Percentiles rank a stretch among this genome's conserved stretches.
Conservation (phyloP, 2,113 vertebrate species). For the Heterocephalus glaber region DNA sequence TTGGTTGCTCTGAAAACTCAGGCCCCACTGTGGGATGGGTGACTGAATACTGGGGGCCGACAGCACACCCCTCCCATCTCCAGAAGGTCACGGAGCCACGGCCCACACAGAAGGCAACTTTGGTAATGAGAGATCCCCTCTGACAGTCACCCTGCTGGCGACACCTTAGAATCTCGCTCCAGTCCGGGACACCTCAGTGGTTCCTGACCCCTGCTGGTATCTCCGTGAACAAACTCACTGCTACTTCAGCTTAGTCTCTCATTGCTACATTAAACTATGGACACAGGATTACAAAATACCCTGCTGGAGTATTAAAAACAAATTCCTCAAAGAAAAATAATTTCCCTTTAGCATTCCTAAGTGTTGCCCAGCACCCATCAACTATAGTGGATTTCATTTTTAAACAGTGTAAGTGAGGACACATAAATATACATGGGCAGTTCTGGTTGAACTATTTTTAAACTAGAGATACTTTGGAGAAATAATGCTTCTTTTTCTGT, state of each 20-base stretch:
- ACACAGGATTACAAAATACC: not conserved
- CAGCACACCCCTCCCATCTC: not conserved
- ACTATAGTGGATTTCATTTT: not conserved
- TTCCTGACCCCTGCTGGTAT: conserved; percentile 83
- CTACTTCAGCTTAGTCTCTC: not conserved
- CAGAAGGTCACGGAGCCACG: not conserved
- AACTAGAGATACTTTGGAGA: not conserved
- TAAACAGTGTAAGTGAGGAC: not conserved
- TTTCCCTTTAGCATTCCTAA: not conserved
- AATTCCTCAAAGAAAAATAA: not conserved
- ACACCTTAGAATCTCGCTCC: not conserved
- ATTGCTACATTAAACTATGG: not conserved
- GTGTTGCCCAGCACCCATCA: not conserved
- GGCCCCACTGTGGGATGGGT: not conserved
- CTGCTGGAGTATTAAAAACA: not conserved
- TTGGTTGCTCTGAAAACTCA: not conserved
- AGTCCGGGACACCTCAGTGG: conserved; percentile 47
- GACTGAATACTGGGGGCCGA: not conserved
- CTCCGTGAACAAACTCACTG: conserved; percentile 17
- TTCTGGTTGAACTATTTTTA: conserved; percentile 41
- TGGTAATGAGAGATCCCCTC: not conserved
- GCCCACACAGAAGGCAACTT: not conserved
- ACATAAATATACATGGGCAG: not conserved
- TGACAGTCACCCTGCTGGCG: not conserved
- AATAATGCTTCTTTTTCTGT: not conserved